phyloP scores from a whole-genome alignment of 2,888 invertebrate species.

The Hirtodrosophila cameraria region DNA sequence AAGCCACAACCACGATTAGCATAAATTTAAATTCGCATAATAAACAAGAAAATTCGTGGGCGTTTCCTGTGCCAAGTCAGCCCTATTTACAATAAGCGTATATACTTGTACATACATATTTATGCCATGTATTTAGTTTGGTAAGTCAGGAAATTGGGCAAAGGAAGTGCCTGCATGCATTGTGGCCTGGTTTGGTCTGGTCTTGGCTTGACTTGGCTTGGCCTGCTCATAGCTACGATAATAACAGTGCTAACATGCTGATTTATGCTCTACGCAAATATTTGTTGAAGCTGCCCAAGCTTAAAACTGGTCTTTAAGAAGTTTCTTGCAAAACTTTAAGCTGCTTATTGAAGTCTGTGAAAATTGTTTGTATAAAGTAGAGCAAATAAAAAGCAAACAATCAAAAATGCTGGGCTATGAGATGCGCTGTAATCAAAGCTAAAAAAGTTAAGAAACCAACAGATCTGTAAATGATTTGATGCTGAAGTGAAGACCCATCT shows the following conservation, averaged over 20 bases:
- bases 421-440: neutral
- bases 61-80: constrained; percentile 31
- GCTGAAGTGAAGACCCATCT: too few species aligned
- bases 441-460: too few species aligned
- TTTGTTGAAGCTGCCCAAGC: constrained; percentile 46
- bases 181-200: constrained; percentile 7
- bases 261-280: constrained; percentile 68
- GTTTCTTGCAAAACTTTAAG: constrained; percentile 43
- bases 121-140: constrained; percentile 33
- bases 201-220: constrained; percentile 3
- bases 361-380: neutral
- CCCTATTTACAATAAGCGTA: constrained; percentile 35
- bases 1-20: constrained; percentile 63
- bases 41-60: constrained; percentile 62
- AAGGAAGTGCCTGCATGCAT: constrained; percentile 41
- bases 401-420: neutral
- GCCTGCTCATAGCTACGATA: constrained; percentile 54
- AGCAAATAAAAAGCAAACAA: neutral
- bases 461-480: too few species aligned
- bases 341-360: neutral
- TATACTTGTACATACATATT: constrained; percentile 12
- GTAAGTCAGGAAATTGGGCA: constrained; percentile 50
- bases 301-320: constrained; percentile 33
- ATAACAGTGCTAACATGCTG: constrained; percentile 69
- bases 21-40: constrained; percentile 72